Conservation (phyloP, 2,113 vertebrate genomes). For the Probosciger aterrimus region DNA sequence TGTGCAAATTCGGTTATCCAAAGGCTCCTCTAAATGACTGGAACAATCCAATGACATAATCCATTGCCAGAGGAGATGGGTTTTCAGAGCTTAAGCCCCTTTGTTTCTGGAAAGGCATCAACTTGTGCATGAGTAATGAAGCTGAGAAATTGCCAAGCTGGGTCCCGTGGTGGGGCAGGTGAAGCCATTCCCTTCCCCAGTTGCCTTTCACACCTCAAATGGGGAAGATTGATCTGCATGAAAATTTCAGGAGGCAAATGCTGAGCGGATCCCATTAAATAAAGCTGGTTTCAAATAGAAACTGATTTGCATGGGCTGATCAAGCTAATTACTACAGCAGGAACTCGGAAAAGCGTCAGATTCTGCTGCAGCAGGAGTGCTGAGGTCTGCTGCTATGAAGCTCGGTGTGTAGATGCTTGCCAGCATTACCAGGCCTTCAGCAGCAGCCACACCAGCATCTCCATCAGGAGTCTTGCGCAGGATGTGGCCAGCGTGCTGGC, state of each 20-base stretch:
- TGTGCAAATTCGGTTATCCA: not conserved
- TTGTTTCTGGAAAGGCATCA: constrained; percentile 1
- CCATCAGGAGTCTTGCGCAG: rapidly evolving
- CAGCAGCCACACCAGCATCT: not conserved
- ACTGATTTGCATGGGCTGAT: constrained; percentile 55
- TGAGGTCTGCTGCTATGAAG: not conserved
- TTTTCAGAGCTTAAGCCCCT: not conserved
- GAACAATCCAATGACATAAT: not conserved
- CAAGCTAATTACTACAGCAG: constrained; percentile 32
- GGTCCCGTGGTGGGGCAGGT: not conserved
- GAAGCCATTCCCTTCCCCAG: not conserved
- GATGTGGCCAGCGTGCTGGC: rapidly evolving
- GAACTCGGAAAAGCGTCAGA: not conserved
- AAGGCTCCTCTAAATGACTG: not conserved
- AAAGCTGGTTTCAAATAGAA: constrained; percentile 43
- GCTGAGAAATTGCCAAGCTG: not conserved
- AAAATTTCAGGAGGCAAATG: constrained; percentile 26
- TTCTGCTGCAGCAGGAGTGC: not conserved
- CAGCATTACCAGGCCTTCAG: not conserved
- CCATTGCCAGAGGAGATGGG: not conserved
- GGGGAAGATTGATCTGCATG: not conserved
- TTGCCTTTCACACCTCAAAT: not conserved
- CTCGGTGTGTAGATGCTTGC: not conserved
- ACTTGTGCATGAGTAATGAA: not conserved
- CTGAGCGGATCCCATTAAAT: not conserved